Evolutionary conservation across 2,888 invertebrate genomes (phyloP).

Genomic region (Drosophila atripex): DNA sequence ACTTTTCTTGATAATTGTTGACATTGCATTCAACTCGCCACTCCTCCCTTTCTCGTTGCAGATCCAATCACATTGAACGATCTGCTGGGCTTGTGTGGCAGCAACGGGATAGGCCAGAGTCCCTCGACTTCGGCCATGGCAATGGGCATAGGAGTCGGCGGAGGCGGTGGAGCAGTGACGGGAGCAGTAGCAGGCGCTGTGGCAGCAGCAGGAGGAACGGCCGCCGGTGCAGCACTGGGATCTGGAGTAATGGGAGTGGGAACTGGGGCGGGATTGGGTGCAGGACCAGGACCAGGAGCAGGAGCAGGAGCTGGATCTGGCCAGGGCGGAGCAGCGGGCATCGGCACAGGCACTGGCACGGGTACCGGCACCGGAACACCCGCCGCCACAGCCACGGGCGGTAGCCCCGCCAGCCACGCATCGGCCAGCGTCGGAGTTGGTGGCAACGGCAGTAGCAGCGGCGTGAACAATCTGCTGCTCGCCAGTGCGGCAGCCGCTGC

Average conservation of each 20-base stretch:
- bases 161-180: constrained; percentile 27
- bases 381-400: neutral
- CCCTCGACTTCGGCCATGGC: constrained; percentile 42
- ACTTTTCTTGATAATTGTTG: constrained; percentile 59
- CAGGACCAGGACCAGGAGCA: neutral
- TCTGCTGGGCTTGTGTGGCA: constrained; percentile 80
- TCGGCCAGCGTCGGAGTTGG: constrained; percentile 34
- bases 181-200: constrained; percentile 38
- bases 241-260: constrained; percentile 17
- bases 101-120: constrained; percentile 55
- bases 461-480: constrained; percentile 63
- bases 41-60: constrained; percentile 45
- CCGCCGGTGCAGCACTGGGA: constrained; percentile 12
- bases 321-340: constrained; percentile 4
- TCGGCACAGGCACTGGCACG: neutral
- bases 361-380: neutral
- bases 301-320: constrained; percentile 2
- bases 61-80: constrained; percentile 82
- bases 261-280: constrained; percentile 12
- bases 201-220: neutral
- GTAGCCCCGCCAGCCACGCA: constrained; percentile 10
- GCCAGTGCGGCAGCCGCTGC: constrained; percentile 64
- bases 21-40: constrained; percentile 36
- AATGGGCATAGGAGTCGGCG: constrained; percentile 37
- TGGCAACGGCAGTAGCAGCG: constrained; percentile 68